A percentile compares a stretch with the other conserved stretches of the same genome.
These are phyloP conservation scores for Karalla daura DNA, from an alignment of 2,797 vertebrate species.

Conservation along the genomic window DNA sequence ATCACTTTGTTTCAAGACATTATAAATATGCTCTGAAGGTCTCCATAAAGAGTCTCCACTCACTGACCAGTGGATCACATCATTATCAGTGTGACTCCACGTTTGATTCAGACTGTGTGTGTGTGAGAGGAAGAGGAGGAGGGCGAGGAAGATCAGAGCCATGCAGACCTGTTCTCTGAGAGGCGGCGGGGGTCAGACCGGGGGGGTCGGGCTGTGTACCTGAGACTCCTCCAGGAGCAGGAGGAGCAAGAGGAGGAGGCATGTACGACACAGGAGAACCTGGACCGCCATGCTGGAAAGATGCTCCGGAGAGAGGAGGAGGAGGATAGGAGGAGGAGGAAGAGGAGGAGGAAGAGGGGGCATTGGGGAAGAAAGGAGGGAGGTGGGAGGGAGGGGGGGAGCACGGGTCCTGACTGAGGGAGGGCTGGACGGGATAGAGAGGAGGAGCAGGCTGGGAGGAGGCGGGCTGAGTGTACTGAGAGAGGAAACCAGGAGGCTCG, in stretches of 20 bases:
- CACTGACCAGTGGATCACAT: no score
- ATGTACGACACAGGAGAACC: constrained; percentile 91
- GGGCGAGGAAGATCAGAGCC: constrained; percentile 42
- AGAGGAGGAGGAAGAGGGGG: constrained; percentile 73
- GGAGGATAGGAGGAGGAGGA: constrained; percentile 73
- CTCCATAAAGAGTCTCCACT: no score
- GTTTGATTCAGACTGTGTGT: neutral
- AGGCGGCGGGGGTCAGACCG: constrained; percentile 87
- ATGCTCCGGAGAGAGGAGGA: constrained; percentile 83
- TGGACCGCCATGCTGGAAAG: constrained; percentile 95
- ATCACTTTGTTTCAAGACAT: no score
- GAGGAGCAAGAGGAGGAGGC: constrained; percentile 85
- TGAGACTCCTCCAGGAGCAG: constrained; percentile 89
- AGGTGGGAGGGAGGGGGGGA: constrained; percentile 64
- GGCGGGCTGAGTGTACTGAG: constrained; percentile 81
- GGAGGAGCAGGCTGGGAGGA: constrained; percentile 78
- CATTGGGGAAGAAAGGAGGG: constrained; percentile 70
- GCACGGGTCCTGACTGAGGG: constrained; percentile 78
- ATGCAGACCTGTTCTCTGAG: constrained; percentile 87
- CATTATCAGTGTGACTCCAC: no score
- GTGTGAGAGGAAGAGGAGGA: constrained; percentile 10
- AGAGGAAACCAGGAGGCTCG: constrained; percentile 83
- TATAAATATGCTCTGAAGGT: no score
- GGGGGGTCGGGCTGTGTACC: constrained; percentile 90
- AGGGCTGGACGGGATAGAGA: constrained; percentile 69